phyloP scores from a whole-genome alignment of 2,797 vertebrate genomes.

The Eulemur rubriventer region DNA sequence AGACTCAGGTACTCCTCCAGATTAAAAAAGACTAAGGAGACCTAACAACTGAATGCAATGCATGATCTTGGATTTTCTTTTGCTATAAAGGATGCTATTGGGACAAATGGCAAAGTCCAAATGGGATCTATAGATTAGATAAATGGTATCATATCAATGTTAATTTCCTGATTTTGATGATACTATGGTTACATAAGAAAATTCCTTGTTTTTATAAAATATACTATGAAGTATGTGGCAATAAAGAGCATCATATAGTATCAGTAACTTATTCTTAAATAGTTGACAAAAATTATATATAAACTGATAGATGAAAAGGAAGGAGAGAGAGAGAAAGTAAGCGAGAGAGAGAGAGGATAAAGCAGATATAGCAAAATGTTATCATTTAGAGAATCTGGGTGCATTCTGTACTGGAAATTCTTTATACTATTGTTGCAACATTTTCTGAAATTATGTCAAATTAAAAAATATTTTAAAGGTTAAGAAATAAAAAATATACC shows the following conservation, averaged over 20 bases:
- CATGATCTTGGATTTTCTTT: background rate
- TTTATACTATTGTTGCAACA: background rate
- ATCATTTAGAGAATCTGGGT: background rate
- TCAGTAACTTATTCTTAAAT: background rate
- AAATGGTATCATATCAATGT: background rate
- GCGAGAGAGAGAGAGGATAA: background rate
- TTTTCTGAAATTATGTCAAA: background rate
- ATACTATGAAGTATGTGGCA: background rate
- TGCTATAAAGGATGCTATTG: background rate
- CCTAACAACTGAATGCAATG: background rate
- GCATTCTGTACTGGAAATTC: background rate
- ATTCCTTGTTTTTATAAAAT: background rate
- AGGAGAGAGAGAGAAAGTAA: background rate
- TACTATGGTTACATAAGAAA: background rate
- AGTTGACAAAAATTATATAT: background rate
- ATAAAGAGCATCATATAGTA: background rate
- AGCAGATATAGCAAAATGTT: background rate
- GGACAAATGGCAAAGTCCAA: background rate
- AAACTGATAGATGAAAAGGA: background rate
- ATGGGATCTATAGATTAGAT: background rate
- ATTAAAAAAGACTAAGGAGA: background rate
- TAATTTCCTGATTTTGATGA: background rate
- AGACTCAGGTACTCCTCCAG: background rate
- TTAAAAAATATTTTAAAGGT: background rate
- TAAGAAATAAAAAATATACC: conserved; percentile 9